Evolutionary conservation across 2,888 invertebrate genomes (phyloP).

Genomic region (Eudemis profundana): DNA sequence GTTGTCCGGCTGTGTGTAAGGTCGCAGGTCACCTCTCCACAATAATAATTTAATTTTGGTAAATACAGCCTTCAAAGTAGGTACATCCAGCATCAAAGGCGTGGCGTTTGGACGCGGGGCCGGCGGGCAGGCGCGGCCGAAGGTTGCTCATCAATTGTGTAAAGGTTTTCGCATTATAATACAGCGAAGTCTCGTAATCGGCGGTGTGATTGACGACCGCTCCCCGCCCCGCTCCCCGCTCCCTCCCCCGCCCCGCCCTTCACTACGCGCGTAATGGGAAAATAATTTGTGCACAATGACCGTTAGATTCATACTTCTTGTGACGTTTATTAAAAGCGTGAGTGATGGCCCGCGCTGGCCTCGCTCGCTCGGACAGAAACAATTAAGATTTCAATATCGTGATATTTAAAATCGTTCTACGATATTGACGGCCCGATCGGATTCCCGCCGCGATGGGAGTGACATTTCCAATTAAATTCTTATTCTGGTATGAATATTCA

Average conservation of each 20-base stretch:
- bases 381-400: conserved; percentile 41
- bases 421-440: conserved; percentile 29
- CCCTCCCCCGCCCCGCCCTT: neutral
- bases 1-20: too few relatives aligned
- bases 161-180: conserved; percentile 42
- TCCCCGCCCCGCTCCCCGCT: neutral
- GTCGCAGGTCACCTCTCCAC: too few relatives aligned
- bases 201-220: conserved; percentile 50
- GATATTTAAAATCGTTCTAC: conserved; percentile 40
- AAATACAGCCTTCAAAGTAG: too few relatives aligned
- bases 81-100: too few relatives aligned
- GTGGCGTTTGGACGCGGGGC: neutral
- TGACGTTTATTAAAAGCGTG: conserved; percentile 61
- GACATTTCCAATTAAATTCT: conserved; percentile 42
- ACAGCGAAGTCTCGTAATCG: conserved; percentile 40
- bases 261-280: conserved; percentile 52
- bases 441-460: conserved; percentile 26
- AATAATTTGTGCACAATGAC: conserved; percentile 58
- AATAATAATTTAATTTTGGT: too few relatives aligned
- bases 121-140: conserved; percentile 3
- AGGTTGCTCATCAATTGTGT: conserved; percentile 43
- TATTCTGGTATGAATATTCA: conserved; percentile 38
- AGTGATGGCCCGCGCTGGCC: conserved; percentile 49
- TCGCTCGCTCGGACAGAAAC: conserved; percentile 24
- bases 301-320: conserved; percentile 57